A percentile compares a stretch with the other conserved stretches of the same genome.
Evolutionary conservation across 2,888 invertebrate species (phyloP).

Genomic region (Scelioninae gen. 2): DNA sequence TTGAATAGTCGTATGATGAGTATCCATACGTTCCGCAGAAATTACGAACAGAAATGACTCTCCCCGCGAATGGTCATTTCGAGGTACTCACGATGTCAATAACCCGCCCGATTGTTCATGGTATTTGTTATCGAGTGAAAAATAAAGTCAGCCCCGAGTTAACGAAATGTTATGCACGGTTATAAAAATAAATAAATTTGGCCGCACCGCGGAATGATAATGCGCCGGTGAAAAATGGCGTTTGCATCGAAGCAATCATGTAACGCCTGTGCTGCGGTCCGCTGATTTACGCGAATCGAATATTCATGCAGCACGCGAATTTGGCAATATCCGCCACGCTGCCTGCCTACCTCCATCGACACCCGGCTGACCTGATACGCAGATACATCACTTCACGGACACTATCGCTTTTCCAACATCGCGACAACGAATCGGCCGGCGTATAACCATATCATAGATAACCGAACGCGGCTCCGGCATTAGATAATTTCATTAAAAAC

Average conservation of each 20-base stretch:
- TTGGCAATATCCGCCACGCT: conserved; percentile 59
- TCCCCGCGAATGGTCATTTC: too few species aligned
- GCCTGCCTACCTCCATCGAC: conserved; percentile 53
- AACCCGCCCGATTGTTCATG: conserved; percentile 1
- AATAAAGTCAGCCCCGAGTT: background rate
- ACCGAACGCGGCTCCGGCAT: conserved; percentile 48
- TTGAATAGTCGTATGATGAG: too few species aligned
- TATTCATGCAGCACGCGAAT: conserved; percentile 61
- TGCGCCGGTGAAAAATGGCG: conserved; percentile 53
- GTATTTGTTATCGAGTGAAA: background rate
- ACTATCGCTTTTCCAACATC: conserved; percentile 57
- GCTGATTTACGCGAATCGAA: conserved; percentile 60
- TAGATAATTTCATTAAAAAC: conserved; percentile 57
- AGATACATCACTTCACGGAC: conserved; percentile 56
- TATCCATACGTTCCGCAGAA: too few species aligned
- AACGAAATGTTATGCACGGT: conserved; percentile 10
- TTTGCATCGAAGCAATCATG: conserved; percentile 58
- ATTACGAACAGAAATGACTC: too few species aligned
- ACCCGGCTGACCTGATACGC: conserved; percentile 53
- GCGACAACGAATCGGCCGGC: conserved; percentile 51
- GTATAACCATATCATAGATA: conserved; percentile 57
- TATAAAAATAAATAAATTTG: conserved; percentile 40
- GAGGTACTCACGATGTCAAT: background rate
- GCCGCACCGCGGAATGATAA: conserved; percentile 28
- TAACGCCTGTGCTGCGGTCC: conserved; percentile 59